A percentile compares a stretch with the other conserved stretches of the same genome.
These are phyloP conservation scores for Leptobrachium ailaonicum DNA, from an alignment of 2,113 vertebrate species.

Conservation along the genomic window DNA sequence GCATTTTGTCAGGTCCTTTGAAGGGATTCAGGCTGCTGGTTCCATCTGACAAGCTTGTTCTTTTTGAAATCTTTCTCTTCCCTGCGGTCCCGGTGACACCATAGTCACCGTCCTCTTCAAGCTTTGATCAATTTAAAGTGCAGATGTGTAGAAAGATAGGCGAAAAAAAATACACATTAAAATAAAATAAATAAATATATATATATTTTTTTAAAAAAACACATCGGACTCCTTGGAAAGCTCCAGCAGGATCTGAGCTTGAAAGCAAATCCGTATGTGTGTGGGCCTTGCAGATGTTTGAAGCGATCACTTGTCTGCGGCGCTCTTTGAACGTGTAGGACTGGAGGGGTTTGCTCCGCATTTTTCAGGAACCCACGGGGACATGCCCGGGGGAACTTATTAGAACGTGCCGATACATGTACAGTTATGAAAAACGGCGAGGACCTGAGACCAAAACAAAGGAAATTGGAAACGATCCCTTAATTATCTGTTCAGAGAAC, in stretches of 20 bases:
- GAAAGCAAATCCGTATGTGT: neutral
- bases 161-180: neutral
- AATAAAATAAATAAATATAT: neutral
- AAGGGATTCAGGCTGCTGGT: slow-evolving; percentile 54
- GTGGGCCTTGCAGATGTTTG: slow-evolving; percentile 1
- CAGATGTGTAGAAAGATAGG: slow-evolving; percentile 56
- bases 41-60: slow-evolving; percentile 59
- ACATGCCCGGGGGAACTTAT: neutral
- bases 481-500: no score
- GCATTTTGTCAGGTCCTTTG: slow-evolving; percentile 60
- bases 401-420: neutral
- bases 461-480: no score
- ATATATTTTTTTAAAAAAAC: neutral
- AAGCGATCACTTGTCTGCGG: slow-evolving; percentile 8
- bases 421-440: neutral
- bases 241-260: slow-evolving; percentile 52
- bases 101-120: slow-evolving; percentile 57
- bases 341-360: neutral
- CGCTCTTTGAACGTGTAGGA: neutral
- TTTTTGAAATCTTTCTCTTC: slow-evolving; percentile 65
- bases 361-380: neutral
- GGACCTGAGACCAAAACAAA: no score
- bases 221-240: slow-evolving; percentile 51
- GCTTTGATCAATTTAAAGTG: slow-evolving; percentile 70
- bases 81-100: slow-evolving; percentile 53